A percentile compares a stretch with the other conserved stretches of the same genome.
Evolutionary conservation across 2,888 invertebrate genomes (phyloP).

Genomic region (Micoletzkya japonica): DNA sequence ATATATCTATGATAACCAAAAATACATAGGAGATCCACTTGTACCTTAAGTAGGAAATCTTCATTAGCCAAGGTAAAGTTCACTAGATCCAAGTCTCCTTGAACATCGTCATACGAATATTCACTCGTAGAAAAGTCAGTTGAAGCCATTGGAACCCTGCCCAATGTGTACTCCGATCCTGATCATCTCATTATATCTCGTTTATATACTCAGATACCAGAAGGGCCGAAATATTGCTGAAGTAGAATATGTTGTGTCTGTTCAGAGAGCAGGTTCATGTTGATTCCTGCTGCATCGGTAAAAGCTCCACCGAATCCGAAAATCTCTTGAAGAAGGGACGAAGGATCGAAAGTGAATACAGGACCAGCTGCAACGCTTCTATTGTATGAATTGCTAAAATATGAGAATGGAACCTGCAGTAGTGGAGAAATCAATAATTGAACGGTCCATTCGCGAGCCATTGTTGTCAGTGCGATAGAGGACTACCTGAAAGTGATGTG

Average conservation of each 20-base stretch:
- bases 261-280: constrained; percentile 71
- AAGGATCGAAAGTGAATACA: not conserved
- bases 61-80: constrained; percentile 10
- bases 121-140: constrained; percentile 11
- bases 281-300: constrained; percentile 75
- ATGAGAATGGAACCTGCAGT: too few species aligned
- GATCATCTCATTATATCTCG: not conserved
- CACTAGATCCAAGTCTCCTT: constrained; percentile 13
- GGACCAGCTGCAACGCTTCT: constrained; percentile 6
- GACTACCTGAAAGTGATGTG: not conserved
- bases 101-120: constrained; percentile 10
- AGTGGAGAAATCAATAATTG: not conserved
- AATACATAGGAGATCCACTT: too few species aligned
- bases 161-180: constrained; percentile 21
- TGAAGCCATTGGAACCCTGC: constrained; percentile 23
- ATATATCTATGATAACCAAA: too few species aligned
- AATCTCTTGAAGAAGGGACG: constrained; percentile 6
- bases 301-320: constrained; percentile 83
- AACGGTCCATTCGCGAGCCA: constrained; percentile 3
- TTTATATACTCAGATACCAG: not conserved
- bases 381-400: too few species aligned
- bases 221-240: constrained; percentile 22
- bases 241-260: constrained; percentile 64
- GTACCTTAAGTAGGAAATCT: constrained; percentile 17
- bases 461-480: constrained; percentile 3